Evolutionary conservation across 2,113 vertebrate species (phyloP), one percentile per base, ranked within the genome.

Genomic region (Corydoras maculifer): DNA sequence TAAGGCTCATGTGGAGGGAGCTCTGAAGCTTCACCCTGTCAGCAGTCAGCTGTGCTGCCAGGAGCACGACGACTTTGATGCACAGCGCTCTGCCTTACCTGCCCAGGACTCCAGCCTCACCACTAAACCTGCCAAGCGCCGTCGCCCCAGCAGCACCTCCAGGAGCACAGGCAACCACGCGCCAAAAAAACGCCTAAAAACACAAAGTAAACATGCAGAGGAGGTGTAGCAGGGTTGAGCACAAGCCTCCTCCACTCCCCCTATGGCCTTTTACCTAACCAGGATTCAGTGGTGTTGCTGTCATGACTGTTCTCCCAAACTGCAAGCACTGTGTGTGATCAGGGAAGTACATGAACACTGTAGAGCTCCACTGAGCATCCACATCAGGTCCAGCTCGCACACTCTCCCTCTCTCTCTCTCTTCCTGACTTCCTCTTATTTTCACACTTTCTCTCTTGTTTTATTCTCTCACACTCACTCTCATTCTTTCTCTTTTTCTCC

Each of bases 1-100:
- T 87, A 96, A 94, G 88, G 90, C 88, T 9, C 96, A 99, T 83
- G 88, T 94, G 69, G 93, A 94, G 0, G 92, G 92, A 80, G 88
- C 86, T 18, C 87, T 92, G 80, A 90, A 89, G 49, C 84, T 81
- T 53, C 86, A 88, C 68, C 86, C 80, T 0, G 68, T 82, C 77
- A 90, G 89, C 0, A 93, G 92, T 77, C 91, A 88, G 75, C 79
- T 91, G 59, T 94, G 91, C 89, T 99, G 97, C 81, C 84, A 83
- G 18, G 96, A 98, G 83, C 97, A 99, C 0, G 91, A 94, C 9
- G 92, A 91, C 80, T 80, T 76, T 9, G 92, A 93, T 69, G 77
- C 78, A 3, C 29, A 64, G 57, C 75, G 35, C 86, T 86, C 83
- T 83, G 80, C 29, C 85, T 82, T 81, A 66, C 48, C n/a, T n/a